A percentile compares a stretch with the other conserved stretches of the same genome.
Conservation (phyloP, 2,113 vertebrate species). For the Ornithorhynchus anatinus region DNA sequence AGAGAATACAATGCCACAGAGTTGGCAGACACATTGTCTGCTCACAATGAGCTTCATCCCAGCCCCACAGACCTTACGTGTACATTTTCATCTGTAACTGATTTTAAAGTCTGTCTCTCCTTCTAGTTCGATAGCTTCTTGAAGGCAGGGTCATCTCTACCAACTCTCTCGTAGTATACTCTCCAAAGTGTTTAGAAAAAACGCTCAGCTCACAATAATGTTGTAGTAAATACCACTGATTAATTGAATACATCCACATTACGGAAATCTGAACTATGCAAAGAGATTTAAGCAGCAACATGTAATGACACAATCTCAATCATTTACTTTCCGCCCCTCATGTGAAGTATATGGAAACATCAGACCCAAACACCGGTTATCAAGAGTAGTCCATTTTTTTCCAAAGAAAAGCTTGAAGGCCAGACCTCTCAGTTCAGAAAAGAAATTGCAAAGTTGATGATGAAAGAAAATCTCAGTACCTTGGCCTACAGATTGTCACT, state of each 20-base stretch:
- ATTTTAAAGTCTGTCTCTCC: too few species aligned
- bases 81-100: too few species aligned
- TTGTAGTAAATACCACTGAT: neutral
- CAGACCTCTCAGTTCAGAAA: neutral
- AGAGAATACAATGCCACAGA: too few species aligned
- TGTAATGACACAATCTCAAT: neutral
- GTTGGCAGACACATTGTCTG: too few species aligned
- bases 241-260: neutral
- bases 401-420: conserved; percentile 39
- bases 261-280: neutral
- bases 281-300: neutral
- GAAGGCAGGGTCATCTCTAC: too few species aligned
- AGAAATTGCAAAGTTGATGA: neutral
- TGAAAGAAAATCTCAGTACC: neutral
- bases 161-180: too few species aligned
- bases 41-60: too few species aligned
- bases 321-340: neutral
- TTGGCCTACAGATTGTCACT: conserved; percentile 7
- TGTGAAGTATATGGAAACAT: neutral
- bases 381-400: neutral
- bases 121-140: too few species aligned
- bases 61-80: too few species aligned
- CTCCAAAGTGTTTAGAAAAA: neutral
- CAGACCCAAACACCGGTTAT: neutral
- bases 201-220: fast-evolving